Percentiles rank a stretch among this genome's conserved stretches.
These are phyloP conservation scores for Drosophila miranda DNA, from an alignment of 1,140 invertebrate species.

Conservation along the genomic window DNA sequence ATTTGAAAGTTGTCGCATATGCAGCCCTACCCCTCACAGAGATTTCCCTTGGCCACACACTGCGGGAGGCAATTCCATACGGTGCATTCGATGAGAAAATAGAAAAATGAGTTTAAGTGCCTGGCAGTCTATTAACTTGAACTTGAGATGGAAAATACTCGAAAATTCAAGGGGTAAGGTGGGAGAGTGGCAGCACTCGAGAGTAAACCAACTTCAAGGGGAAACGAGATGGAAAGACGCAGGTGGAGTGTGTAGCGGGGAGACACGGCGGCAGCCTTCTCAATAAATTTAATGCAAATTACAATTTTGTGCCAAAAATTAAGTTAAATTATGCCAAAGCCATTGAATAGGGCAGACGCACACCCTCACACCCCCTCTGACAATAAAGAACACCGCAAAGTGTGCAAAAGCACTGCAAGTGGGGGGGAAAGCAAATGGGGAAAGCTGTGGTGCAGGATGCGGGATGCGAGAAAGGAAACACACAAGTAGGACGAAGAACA, in stretches of 20 bases:
- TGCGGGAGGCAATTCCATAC: too few species aligned
- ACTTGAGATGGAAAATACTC: slow-evolving; percentile 10
- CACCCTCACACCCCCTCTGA: background rate
- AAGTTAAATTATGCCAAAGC: slow-evolving; percentile 77
- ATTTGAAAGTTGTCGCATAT: slow-evolving; percentile 74
- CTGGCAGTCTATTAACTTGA: slow-evolving; percentile 43
- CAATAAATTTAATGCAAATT: slow-evolving; percentile 80
- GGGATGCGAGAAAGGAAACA: slow-evolving; percentile 4
- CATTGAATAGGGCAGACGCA: slow-evolving; percentile 3
- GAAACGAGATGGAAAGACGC: too few species aligned
- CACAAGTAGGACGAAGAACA: slow-evolving; percentile 40
- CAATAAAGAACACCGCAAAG: slow-evolving; percentile 69
- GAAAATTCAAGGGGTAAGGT: too few species aligned
- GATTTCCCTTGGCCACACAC: too few species aligned
- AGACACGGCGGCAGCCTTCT: background rate
- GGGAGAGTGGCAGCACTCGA: background rate
- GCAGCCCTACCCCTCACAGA: background rate
- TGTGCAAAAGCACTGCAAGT: slow-evolving; percentile 56
- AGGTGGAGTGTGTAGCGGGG: background rate
- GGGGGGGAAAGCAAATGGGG: background rate
- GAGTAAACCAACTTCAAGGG: slow-evolving; percentile 6
- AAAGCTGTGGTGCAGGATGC: background rate
- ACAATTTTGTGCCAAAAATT: slow-evolving; percentile 75
- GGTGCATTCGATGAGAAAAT: too few species aligned
- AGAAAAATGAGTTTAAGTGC: background rate